Evolutionary conservation across 1,140 invertebrate species (phyloP).

Genomic region (Choristoneura fumiferana): DNA sequence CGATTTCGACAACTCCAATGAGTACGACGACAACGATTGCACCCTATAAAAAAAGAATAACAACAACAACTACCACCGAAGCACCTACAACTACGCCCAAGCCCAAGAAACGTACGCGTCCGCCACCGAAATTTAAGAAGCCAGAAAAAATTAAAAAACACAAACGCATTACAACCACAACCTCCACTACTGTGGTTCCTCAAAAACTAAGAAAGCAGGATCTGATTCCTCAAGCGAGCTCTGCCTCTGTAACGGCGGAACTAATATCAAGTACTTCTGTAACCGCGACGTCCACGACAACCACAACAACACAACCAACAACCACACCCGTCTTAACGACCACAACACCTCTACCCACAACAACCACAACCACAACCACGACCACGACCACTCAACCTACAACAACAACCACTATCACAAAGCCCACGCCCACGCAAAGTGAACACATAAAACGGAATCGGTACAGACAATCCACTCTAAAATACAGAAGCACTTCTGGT

Average conservation of each 20-base stretch:
- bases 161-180: slow-evolving; percentile 54
- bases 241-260: slow-evolving; percentile 36
- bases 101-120: slow-evolving; percentile 62
- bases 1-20: slow-evolving; percentile 38
- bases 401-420: background rate
- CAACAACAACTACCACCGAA: slow-evolving; percentile 41
- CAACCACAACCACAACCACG: slow-evolving; percentile 27
- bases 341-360: too few relatives aligned
- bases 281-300: slow-evolving; percentile 23
- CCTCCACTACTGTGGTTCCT: slow-evolving; percentile 39
- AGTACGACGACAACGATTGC: slow-evolving; percentile 26
- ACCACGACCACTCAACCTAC: slow-evolving; percentile 21
- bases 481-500: slow-evolving; percentile 63
- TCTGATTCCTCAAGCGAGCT: slow-evolving; percentile 52
- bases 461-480: slow-evolving; percentile 62
- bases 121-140: slow-evolving; percentile 62
- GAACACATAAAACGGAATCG: slow-evolving; percentile 54
- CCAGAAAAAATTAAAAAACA: slow-evolving; percentile 65
- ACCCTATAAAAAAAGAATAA: slow-evolving; percentile 29
- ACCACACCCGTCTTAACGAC: slow-evolving; percentile 31
- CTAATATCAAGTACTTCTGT: slow-evolving; percentile 7
- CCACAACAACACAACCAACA: slow-evolving; percentile 19
- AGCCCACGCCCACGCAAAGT: slow-evolving; percentile 16
- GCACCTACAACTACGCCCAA: slow-evolving; percentile 42
- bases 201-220: slow-evolving; percentile 34